phyloP scores from a whole-genome alignment of 2,888 invertebrate genomes.

The Trichopria drosophilae region DNA sequence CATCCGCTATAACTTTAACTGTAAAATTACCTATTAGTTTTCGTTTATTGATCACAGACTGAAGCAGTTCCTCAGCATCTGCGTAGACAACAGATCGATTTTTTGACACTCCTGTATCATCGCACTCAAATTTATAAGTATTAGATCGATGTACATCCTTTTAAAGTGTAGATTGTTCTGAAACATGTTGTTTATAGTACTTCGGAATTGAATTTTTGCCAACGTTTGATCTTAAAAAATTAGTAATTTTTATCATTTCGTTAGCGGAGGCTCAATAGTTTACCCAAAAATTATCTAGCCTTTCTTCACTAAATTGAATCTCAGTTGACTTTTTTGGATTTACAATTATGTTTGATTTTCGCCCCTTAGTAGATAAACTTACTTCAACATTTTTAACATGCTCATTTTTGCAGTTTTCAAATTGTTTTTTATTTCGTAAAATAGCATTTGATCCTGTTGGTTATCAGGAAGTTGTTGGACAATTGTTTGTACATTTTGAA shows the following conservation, averaged over 20 bases:
- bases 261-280: not conserved
- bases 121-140: too few relatives aligned
- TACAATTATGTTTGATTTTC: not conserved
- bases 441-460: conserved; percentile 2
- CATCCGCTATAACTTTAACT: not conserved
- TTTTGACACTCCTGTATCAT: too few relatives aligned
- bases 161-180: too few relatives aligned
- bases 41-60: too few relatives aligned
- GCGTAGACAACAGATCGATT: too few relatives aligned
- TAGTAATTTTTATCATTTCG: not conserved
- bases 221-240: too few relatives aligned
- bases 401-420: not conserved
- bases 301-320: not conserved
- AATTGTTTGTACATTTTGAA: not conserved
- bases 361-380: not conserved
- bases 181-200: too few relatives aligned
- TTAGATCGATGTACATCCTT: too few relatives aligned
- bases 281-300: too few relatives aligned
- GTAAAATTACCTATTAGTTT: not conserved
- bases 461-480: not conserved
- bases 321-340: not conserved
- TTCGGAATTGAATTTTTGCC: too few relatives aligned
- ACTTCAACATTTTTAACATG: too few relatives aligned
- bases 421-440: not conserved
- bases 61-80: too few relatives aligned